A percentile compares a stretch with the other conserved stretches of the same genome.
Evolutionary conservation across 2,113 vertebrate species (phyloP).

Genomic region (Lynx canadensis): DNA sequence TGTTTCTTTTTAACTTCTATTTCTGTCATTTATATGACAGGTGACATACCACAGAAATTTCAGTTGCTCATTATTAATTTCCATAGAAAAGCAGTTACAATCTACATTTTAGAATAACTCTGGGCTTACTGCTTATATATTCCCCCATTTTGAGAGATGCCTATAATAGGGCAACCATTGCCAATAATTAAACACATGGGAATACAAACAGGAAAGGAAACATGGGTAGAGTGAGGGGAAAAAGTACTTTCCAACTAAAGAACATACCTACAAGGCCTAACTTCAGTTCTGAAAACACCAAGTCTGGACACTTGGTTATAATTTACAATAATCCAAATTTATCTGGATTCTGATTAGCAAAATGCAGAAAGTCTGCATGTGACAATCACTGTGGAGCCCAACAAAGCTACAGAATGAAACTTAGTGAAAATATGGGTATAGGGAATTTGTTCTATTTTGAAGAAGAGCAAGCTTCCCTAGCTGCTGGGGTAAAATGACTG

Average conservation of each 20-base stretch:
- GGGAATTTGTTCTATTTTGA: slow-evolving; percentile 8
- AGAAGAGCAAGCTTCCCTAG: not conserved
- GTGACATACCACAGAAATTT: slow-evolving; percentile 49
- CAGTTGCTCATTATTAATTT: slow-evolving; percentile 47
- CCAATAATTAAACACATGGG: slow-evolving; percentile 47
- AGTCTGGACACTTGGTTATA: not conserved
- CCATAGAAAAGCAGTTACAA: slow-evolving; percentile 36
- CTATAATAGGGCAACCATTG: not conserved
- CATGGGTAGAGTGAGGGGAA: not conserved
- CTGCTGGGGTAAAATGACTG: not conserved
- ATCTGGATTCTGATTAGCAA: slow-evolving; percentile 42
- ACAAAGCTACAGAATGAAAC: not conserved
- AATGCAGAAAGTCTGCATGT: not conserved
- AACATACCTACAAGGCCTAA: not conserved
- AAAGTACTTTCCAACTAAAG: not conserved
- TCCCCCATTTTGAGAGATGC: slow-evolving; percentile 28
- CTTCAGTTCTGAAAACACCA: not conserved
- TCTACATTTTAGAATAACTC: slow-evolving; percentile 10
- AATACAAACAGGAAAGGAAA: slow-evolving; percentile 14
- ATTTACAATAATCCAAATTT: slow-evolving; percentile 49
- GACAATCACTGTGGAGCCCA: not conserved
- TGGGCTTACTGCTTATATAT: not conserved
- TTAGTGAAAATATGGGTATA: not conserved
- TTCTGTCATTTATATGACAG: slow-evolving; percentile 31
- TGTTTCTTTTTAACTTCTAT: slow-evolving; percentile 45